A percentile compares a stretch with the other conserved stretches of the same genome.
phyloP scores from a whole-genome alignment of 2,113 vertebrate species.

The Asarcornis scutulata region DNA sequence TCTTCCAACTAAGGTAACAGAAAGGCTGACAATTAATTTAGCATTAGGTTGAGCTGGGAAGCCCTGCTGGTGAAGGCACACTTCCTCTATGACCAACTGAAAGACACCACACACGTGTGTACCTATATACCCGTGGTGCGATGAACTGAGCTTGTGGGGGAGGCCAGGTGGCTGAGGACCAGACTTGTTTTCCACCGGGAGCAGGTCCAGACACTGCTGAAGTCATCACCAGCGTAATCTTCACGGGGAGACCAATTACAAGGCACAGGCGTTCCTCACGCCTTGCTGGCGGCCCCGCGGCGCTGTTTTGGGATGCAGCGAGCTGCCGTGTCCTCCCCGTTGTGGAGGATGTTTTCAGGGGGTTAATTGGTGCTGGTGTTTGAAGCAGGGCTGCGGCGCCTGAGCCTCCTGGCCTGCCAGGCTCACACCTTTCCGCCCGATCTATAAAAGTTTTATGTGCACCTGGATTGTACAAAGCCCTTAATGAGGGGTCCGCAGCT shows the following conservation, averaged over 20 bases:
- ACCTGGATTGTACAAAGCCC: not conserved
- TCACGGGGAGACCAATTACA: not conserved
- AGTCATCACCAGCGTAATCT: not conserved
- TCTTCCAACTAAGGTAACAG: not conserved
- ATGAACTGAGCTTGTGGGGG: not conserved
- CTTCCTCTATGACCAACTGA: not conserved
- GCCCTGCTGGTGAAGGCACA: not conserved
- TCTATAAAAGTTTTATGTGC: not conserved
- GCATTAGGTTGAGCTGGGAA: not conserved
- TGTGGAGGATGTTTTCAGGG: not conserved
- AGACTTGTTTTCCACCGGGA: not conserved
- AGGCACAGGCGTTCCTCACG: not conserved
- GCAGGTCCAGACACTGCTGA: not conserved
- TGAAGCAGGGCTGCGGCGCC: not conserved
- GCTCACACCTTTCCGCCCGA: not conserved
- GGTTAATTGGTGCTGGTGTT: not conserved
- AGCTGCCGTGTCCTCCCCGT: not conserved
- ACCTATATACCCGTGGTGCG: not conserved
- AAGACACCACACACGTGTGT: not conserved
- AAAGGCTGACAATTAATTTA: not conserved
- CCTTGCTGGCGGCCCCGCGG: too few species aligned
- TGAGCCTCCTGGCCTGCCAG: not conserved
- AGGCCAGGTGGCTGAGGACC: not conserved
- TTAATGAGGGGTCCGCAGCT: not conserved
- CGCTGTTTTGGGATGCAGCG: not conserved